These are phyloP conservation scores for Oncopeltus fasciatus DNA, from an alignment of 1,140 invertebrate species.

Conservation along the genomic window DNA sequence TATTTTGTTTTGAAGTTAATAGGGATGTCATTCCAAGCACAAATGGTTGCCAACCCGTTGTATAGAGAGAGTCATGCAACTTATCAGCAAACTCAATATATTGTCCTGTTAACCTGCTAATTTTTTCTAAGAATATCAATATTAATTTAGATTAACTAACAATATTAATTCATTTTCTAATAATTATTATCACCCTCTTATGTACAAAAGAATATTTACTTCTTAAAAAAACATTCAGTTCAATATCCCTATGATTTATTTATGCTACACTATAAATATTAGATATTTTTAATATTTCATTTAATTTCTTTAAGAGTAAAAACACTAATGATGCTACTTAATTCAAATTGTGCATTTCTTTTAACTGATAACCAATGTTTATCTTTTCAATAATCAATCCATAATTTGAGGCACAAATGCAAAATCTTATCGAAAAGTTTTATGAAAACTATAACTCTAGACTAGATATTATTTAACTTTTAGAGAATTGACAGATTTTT, in stretches of 20 bases:
- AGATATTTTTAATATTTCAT: constrained; percentile 1
- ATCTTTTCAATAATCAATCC: neutral
- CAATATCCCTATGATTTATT: constrained; percentile 3
- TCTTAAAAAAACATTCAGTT: constrained; percentile 8
- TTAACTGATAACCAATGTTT: neutral
- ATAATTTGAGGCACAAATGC: constrained; percentile 3
- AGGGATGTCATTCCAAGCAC: too few relatives aligned
- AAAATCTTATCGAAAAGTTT: neutral
- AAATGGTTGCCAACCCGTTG: too few relatives aligned
- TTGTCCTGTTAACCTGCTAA: neutral
- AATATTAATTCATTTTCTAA: neutral
- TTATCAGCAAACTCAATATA: neutral
- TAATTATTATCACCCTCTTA: neutral
- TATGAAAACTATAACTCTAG: neutral
- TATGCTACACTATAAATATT: neutral
- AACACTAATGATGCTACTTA: neutral
- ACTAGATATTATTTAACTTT: neutral
- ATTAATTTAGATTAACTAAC: neutral
- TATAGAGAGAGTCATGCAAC: too few relatives aligned
- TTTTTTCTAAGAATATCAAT: neutral
- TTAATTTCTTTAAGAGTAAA: constrained; percentile 9
- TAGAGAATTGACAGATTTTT: constrained; percentile 4
- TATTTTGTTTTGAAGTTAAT: too few relatives aligned
- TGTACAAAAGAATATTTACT: constrained; percentile 6
- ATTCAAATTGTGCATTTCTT: constrained; percentile 9